Percentiles rank a stretch among this genome's conserved stretches.
Evolutionary conservation across 2,113 vertebrate species (phyloP).

Genomic region (Peromyscus californicus): DNA sequence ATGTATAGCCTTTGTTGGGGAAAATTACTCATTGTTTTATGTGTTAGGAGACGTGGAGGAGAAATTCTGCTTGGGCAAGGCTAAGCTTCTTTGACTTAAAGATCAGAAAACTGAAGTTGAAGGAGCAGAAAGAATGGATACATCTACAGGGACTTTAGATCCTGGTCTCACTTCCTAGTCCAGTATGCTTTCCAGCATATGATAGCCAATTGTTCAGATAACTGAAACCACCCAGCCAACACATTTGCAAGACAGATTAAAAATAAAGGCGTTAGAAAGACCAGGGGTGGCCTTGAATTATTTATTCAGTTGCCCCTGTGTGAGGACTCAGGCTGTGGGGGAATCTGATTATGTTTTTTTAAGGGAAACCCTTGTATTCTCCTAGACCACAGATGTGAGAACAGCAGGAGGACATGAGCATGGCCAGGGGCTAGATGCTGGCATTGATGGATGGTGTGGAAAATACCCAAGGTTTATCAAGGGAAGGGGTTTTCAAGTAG

Average conservation of each 20-base stretch:
- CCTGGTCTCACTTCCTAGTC: background rate
- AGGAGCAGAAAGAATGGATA: background rate
- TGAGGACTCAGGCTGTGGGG: slow-evolving; percentile 75
- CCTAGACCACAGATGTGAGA: slow-evolving; percentile 79
- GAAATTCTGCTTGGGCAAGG: background rate
- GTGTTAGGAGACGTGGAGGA: background rate
- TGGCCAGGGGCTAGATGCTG: slow-evolving; percentile 72
- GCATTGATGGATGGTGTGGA: slow-evolving; percentile 81
- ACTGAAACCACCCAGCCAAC: slow-evolving; percentile 73
- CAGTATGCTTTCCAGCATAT: background rate
- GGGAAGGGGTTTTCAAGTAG: slow-evolving; percentile 69
- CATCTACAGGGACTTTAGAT: background rate
- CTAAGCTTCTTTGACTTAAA: background rate
- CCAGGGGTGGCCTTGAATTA: slow-evolving; percentile 81
- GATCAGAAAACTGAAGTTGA: background rate
- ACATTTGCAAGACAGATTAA: slow-evolving; percentile 74
- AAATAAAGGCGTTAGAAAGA: slow-evolving; percentile 72
- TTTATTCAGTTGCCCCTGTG: slow-evolving; percentile 81
- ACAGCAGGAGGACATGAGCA: slow-evolving; percentile 75
- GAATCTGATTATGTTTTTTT: slow-evolving; percentile 77
- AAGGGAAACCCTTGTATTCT: slow-evolving; percentile 80
- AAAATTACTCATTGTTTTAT: background rate
- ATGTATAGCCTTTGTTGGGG: background rate
- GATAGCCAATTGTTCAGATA: slow-evolving; percentile 49
- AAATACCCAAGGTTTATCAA: slow-evolving; percentile 73